Percentiles rank a stretch among this genome's conserved stretches.
These are phyloP conservation scores for Ceratina japonica DNA, from an alignment of 1,140 invertebrate species.

Conservation along the genomic window DNA sequence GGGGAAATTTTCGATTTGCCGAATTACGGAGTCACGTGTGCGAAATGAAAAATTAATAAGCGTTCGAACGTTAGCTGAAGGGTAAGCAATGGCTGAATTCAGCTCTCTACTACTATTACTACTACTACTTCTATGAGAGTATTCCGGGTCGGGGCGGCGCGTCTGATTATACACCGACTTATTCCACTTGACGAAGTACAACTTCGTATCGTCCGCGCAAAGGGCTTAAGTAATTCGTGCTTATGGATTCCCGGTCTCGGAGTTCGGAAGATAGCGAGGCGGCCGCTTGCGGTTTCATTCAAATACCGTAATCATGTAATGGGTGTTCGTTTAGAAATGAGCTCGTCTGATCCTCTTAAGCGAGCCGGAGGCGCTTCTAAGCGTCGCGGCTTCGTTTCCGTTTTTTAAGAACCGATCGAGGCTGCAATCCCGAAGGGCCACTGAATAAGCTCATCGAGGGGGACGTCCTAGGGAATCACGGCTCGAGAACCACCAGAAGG, in stretches of 20 bases:
- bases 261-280: too few species aligned
- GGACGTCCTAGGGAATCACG: neutral
- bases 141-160: too few species aligned
- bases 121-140: too few species aligned
- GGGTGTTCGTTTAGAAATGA: neutral
- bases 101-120: neutral
- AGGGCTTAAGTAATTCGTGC: neutral
- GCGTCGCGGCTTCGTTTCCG: too few species aligned
- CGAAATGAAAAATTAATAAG: conserved; percentile 4
- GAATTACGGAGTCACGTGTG: neutral
- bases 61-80: neutral
- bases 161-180: conserved; percentile 12
- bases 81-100: neutral
- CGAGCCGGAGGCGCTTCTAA: too few species aligned
- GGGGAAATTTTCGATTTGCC: too few species aligned
- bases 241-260: neutral
- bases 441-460: conserved; percentile 33
- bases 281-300: neutral
- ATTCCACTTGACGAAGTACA: conserved; percentile 13
- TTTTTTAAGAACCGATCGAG: conserved; percentile 13
- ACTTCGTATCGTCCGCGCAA: neutral
- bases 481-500: conserved; percentile 18
- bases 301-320: neutral
- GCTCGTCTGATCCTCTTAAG: too few species aligned
- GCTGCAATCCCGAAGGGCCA: conserved; percentile 18